Evolutionary conservation across 2,797 vertebrate species (phyloP), one percentile per base, ranked within the genome.

Genomic region (Hafferia zeledoni): DNA sequence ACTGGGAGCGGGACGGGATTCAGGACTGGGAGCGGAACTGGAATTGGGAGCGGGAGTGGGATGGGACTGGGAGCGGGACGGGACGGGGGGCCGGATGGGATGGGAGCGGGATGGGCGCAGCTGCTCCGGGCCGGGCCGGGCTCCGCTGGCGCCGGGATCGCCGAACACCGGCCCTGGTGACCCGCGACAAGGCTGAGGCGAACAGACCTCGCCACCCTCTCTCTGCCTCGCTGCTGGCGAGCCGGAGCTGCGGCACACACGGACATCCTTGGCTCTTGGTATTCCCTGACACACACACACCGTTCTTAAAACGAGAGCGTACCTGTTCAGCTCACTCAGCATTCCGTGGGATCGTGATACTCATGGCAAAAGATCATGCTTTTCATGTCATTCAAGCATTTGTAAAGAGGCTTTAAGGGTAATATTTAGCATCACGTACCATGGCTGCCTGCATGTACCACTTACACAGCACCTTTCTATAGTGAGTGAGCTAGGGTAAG

Each of bases 291-390:
- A 6, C 7, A 2, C 10, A 5, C 28, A 11, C 28, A 3, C 3
- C 4, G 11, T 7, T 23, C 72, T 65, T 31, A 14, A 59, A 55
- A 11, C 0, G 9, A 17, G 14, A 55, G 5, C 9, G 0, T 16
- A 11, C 6, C 68, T 10, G 24, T 25, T 37, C 49, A 20, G 18
- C 25, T 39, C 17, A 2, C 13, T 44, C 14, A 18, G 55, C 49
- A 4, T 39, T n/a, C 22, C 11, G 17, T 33, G 31, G 27, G 10
- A 65, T 9, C 13, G 0, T 11, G 28, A 24, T 28, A 7, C 10
- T 65, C 30, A 2, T 10, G 37, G 24, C 25, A 22, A 24, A 33
- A 24, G 46, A 43, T 28, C 8, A 11, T 31, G 27, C 46, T 87
- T 50, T 18, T 65, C 3, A 23, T 47, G 69, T 33, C 1, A 1